Evolutionary conservation across 2,113 vertebrate species (phyloP).

Genomic region (Nematolebias whitei): DNA sequence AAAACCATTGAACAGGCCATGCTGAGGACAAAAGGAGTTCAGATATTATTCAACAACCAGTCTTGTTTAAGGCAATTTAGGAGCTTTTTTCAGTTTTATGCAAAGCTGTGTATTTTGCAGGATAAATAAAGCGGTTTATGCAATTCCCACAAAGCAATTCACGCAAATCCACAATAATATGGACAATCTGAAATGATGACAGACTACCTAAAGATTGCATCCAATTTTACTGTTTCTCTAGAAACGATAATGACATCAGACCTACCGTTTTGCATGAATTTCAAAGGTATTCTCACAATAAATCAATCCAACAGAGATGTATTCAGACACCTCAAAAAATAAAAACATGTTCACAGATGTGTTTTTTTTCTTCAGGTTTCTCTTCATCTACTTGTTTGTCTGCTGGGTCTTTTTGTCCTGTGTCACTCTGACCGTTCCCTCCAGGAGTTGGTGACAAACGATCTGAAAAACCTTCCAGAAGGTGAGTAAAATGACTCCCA

Average conservation of each 20-base stretch:
- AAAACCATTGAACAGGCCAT: too few relatives aligned
- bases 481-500: conserved; percentile 28
- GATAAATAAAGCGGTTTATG: neutral
- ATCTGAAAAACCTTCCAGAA: conserved; percentile 37
- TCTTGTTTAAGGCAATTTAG: too few relatives aligned
- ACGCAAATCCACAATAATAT: neutral
- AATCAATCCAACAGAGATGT: neutral
- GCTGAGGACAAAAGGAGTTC: too few relatives aligned
- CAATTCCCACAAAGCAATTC: neutral
- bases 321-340: neutral
- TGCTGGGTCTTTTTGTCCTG: conserved; percentile 50
- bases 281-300: neutral
- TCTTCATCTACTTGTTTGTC: conserved; percentile 39
- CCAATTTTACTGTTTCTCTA: neutral
- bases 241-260: neutral
- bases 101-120: neutral
- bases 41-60: too few relatives aligned
- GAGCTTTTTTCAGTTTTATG: too few relatives aligned
- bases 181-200: neutral
- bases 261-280: neutral
- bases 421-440: conserved; percentile 43
- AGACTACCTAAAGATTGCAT: neutral
- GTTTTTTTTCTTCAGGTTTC: conserved; percentile 30
- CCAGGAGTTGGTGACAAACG: conserved; percentile 1
- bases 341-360: neutral